phyloP scores from a whole-genome alignment of 2,797 vertebrate species.

The Pelochelys cantorii region DNA sequence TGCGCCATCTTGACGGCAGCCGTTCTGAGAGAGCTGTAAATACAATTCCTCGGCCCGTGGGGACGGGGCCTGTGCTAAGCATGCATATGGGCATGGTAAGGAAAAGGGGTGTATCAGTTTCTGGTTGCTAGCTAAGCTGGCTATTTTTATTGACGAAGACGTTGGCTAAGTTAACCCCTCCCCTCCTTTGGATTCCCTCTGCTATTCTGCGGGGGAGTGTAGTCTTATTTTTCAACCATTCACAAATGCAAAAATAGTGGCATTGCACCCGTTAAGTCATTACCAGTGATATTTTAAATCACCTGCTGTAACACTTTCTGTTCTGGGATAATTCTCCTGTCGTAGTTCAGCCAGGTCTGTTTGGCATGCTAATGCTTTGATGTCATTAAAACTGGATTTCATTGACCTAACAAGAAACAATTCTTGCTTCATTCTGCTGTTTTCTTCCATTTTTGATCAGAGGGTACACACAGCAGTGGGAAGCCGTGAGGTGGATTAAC shows the following conservation, averaged over 20 bases:
- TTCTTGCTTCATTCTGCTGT: slow-evolving; percentile 22
- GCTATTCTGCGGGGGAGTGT: background rate
- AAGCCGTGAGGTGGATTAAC: background rate
- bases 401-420: slow-evolving; percentile 3
- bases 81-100: background rate
- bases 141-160: background rate
- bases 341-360: background rate
- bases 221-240: background rate
- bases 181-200: background rate
- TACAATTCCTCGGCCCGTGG: background rate
- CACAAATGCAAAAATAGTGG: background rate
- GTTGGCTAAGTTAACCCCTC: background rate
- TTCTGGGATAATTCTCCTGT: slow-evolving; percentile 27
- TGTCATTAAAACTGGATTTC: slow-evolving; percentile 18
- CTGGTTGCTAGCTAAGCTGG: background rate
- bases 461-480: background rate
- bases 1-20: background rate
- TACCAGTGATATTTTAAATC: slow-evolving; percentile 41
- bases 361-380: slow-evolving; percentile 29
- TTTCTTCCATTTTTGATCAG: background rate
- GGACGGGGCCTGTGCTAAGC: background rate
- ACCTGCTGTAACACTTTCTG: background rate
- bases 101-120: background rate
- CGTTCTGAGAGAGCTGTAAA: background rate
- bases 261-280: slow-evolving; percentile 29